Conservation (phyloP, 23 tunicate species). For the Ciona savignyi region DNA sequence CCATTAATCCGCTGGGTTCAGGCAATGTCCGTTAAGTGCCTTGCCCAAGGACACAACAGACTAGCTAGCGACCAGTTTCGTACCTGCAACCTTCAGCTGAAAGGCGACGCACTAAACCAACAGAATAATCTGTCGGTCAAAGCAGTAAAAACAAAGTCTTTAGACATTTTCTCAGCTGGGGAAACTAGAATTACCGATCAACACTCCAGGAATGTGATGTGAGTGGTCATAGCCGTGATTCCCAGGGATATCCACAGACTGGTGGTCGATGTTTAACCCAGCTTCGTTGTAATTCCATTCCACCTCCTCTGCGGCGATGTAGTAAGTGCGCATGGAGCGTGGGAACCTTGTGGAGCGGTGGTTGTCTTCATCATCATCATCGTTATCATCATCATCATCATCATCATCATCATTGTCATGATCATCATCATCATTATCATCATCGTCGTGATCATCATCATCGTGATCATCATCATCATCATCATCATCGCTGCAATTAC, state of each 20-base stretch:
- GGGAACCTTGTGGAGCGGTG: no score
- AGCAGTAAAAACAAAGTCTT: no score
- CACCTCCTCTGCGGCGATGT: constrained; percentile 63
- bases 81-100: no score
- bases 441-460: no score
- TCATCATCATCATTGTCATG: neutral
- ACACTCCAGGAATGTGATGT: constrained; percentile 17
- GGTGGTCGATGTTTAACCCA: constrained; percentile 15
- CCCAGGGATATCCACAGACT: constrained; percentile 16
- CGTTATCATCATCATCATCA: neutral
- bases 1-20: no score
- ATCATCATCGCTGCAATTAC: neutral
- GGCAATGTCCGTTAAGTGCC: no score
- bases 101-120: no score
- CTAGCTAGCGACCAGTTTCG: no score
- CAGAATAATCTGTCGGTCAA: no score
- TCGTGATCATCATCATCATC: no score
- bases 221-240: constrained; percentile 21
- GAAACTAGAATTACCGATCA: constrained; percentile 38
- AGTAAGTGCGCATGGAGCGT: constrained; percentile 26
- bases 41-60: no score
- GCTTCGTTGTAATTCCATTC: constrained; percentile 43
- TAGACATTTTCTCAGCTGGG: no score
- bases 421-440: neutral
- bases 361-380: neutral